Evolutionary conservation across 1,140 invertebrate species (phyloP).

Genomic region (Ceratina australensis): DNA sequence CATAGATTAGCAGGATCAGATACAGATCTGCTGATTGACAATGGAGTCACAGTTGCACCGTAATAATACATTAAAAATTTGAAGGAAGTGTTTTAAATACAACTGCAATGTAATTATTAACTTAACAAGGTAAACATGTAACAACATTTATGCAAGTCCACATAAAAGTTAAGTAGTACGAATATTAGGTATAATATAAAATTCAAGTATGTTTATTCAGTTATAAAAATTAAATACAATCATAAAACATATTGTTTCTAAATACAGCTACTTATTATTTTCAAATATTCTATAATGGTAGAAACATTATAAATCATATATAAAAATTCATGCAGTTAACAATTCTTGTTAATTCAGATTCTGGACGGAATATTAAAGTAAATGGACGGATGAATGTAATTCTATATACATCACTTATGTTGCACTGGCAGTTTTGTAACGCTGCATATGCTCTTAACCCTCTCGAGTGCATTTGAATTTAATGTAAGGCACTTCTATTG

Average conservation of each 20-base stretch:
- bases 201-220: neutral
- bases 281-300: neutral
- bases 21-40: neutral
- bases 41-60: neutral
- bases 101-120: too few species aligned
- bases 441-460: neutral
- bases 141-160: neutral
- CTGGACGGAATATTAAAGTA: conserved; percentile 13
- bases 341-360: neutral
- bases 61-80: neutral
- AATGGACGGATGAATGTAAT: neutral
- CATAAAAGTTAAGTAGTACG: too few species aligned
- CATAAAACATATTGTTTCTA: neutral
- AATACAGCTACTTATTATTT: neutral
- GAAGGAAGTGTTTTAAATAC: too few species aligned
- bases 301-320: neutral
- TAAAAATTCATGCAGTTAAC: neutral
- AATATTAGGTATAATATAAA: neutral
- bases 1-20: conserved; percentile 55
- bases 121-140: too few species aligned
- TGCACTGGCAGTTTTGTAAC: neutral
- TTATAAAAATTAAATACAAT: conserved; percentile 15
- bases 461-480: neutral
- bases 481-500: neutral
- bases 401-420: neutral